phyloP scores from a whole-genome alignment of 1,140 invertebrate species.

The Diabrotica undecimpunctata region DNA sequence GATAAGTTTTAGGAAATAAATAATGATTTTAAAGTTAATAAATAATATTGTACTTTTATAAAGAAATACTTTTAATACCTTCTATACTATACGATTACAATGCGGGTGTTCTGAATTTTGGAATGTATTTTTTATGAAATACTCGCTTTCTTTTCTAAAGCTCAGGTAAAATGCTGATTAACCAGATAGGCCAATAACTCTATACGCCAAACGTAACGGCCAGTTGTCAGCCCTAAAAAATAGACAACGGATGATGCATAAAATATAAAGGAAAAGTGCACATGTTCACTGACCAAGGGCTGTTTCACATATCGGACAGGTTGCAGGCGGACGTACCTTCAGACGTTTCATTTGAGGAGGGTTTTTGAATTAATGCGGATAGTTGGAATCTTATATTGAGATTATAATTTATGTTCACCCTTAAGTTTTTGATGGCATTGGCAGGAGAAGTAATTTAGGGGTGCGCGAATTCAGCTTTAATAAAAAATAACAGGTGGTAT shows the following conservation, averaged over 20 bases:
- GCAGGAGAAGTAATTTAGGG: not conserved
- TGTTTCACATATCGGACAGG: conserved; percentile 36
- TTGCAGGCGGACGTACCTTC: conserved; percentile 38
- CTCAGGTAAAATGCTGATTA: not conserved
- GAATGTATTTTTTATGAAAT: no score
- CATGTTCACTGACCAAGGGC: conserved; percentile 32
- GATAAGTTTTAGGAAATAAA: no score
- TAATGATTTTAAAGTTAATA: no score
- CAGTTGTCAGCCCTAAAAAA: conserved; percentile 7
- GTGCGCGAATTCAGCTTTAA: not conserved
- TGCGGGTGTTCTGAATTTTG: no score
- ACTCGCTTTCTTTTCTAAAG: no score
- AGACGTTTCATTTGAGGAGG: conserved; percentile 39
- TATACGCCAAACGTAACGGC: not conserved
- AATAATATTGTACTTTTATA: no score
- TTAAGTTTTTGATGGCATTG: not conserved
- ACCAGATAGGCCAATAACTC: not conserved
- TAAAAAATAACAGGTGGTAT: conserved; percentile 1
- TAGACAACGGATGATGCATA: not conserved
- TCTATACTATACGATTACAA: no score
- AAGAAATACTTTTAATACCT: no score
- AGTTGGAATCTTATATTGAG: not conserved
- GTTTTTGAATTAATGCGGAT: conserved; percentile 28
- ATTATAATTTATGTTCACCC: not conserved
- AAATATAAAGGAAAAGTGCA: conserved; percentile 6